Evolutionary conservation across 2,797 vertebrate genomes (phyloP), one percentile per base, ranked within the genome.

Genomic region (Morelia viridis): DNA sequence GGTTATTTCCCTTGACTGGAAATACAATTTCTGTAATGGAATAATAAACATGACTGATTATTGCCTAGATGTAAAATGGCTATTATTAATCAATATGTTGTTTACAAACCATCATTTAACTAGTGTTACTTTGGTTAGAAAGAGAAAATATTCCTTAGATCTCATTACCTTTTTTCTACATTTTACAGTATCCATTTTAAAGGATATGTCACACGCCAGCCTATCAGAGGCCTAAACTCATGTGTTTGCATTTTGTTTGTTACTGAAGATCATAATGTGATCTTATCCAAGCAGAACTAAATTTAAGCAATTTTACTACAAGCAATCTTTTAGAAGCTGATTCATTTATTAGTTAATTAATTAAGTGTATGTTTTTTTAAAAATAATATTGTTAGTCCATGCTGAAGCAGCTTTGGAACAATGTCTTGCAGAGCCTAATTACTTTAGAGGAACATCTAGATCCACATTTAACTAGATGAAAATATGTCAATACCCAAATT

Each of bases 221-320:
- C 3, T 64, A 68, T 24, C 41, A 86, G 65, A 56, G 68, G 64
- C 85, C 5, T 50, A 26, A 89, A 83, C 85, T 92, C 91, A 93
- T 91, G 26, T 50, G 41, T 53, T 31, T 26, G 12, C 11, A 41
- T 56, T 91, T 46, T 17, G 62, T 5, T 85, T 76, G 7, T 57
- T 87, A 87, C 4, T 86, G 19, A 87, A 91, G 83, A 1, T 0
- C 8, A 92, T 0, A 1, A 2, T 35, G 10, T 90, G 0, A 15
- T 65, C 89, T 88, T 61, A 28, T 15, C n/a, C 71, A 91, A 89
- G 9, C 2, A 57, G 50, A 91, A 68, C 56, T n/a, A 89, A 88
- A 83, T 76, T 1, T 26, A 64, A 57, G 15, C 9, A 26, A 24
- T 89, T 91, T 60, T 53, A 58, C 87, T 28, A 22, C 58, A 89